Evolutionary conservation across 1,140 invertebrate genomes (phyloP).

Genomic region (Hyles vespertilio): DNA sequence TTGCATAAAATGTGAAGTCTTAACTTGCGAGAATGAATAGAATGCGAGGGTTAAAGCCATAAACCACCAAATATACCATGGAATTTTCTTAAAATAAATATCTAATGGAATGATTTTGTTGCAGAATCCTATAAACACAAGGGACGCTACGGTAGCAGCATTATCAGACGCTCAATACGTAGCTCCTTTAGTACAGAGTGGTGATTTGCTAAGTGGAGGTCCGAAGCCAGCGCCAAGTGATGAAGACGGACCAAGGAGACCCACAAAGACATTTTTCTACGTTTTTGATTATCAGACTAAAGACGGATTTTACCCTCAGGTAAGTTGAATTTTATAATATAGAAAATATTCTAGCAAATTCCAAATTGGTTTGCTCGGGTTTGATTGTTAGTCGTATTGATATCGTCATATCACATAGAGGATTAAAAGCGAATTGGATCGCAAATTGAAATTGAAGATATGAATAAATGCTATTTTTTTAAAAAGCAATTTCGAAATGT

Average conservation of each 20-base stretch:
- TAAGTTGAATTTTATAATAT: slow-evolving; percentile 43
- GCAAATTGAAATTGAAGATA: too few species aligned
- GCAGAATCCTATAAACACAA: slow-evolving; percentile 92
- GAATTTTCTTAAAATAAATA: too few species aligned
- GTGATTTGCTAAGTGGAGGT: slow-evolving; percentile 83
- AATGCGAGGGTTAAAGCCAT: too few species aligned
- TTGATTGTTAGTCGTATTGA: too few species aligned
- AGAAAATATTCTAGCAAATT: background rate
- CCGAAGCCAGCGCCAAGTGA: slow-evolving; percentile 69
- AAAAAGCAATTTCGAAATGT: too few species aligned
- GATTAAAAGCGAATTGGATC: too few species aligned
- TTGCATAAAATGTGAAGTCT: too few species aligned
- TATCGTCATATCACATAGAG: too few species aligned
- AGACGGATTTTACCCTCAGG: slow-evolving; percentile 92
- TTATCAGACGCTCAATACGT: slow-evolving; percentile 95
- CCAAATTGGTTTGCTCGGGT: too few species aligned
- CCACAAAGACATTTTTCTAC: slow-evolving; percentile 88
- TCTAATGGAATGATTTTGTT: slow-evolving; percentile 44
- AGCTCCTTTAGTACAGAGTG: slow-evolving; percentile 88
- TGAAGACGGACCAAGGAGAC: slow-evolving; percentile 71
- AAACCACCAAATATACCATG: too few species aligned
- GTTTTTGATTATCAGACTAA: slow-evolving; percentile 96
- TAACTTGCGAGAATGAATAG: too few species aligned
- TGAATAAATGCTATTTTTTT: too few species aligned
- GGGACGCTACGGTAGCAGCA: slow-evolving; percentile 94